These are phyloP conservation scores for Trissolcus japonicus DNA, from an alignment of 2,888 invertebrate species.

Conservation along the genomic window DNA sequence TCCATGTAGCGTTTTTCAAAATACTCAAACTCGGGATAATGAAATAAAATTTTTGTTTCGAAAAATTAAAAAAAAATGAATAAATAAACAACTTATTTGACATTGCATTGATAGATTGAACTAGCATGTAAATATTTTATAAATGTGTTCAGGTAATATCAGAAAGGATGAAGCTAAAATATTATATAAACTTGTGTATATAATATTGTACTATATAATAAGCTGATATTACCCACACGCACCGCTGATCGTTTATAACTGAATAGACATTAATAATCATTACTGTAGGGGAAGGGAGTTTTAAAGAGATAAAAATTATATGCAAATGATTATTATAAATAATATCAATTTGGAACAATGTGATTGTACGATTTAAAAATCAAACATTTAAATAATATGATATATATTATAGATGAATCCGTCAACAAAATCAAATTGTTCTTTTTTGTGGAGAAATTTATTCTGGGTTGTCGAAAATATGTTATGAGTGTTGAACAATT, in stretches of 20 bases:
- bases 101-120: conserved; percentile 27
- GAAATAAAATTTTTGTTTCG: not conserved
- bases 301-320: conserved; percentile 38
- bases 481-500: not conserved
- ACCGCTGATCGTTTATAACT: conserved; percentile 33
- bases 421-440: conserved; percentile 15
- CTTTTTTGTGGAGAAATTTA: not conserved
- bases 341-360: conserved; percentile 47
- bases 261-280: conserved; percentile 33
- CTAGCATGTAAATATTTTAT: conserved; percentile 29
- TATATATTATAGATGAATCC: conserved; percentile 43
- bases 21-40: conserved; percentile 19
- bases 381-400: conserved; percentile 34
- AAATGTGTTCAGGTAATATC: conserved; percentile 48
- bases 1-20: conserved; percentile 13
- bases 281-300: conserved; percentile 45
- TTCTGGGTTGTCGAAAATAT: not conserved
- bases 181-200: conserved; percentile 33
- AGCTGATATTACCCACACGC: conserved; percentile 32
- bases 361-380: conserved; percentile 53
- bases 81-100: not conserved
- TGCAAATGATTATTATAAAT: conserved; percentile 39
- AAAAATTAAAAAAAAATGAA: not conserved
- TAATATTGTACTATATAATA: conserved; percentile 35
- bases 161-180: conserved; percentile 15